Evolutionary conservation across 2,888 invertebrate species (phyloP), one percentile per base, ranked within the genome.

Genomic region (Aricia artaxerxes): DNA sequence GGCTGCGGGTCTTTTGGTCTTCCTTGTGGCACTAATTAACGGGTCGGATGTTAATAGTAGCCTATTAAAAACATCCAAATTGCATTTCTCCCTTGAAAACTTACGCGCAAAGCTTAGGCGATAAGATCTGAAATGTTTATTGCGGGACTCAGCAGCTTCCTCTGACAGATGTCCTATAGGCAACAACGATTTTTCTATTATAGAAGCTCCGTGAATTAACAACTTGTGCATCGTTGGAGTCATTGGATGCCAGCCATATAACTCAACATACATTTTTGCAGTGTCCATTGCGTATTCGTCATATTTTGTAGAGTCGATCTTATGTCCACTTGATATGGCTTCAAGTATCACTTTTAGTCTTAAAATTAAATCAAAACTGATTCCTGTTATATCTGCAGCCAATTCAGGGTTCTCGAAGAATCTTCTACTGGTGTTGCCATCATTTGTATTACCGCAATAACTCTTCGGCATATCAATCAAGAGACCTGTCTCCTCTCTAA

Each of bases 171-270:
- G 53, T 2, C 53, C 53, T 53, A 53, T 53, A 13, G 53, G 53
- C 13, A 53, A 13, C 11, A 53, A 13, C 13, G 53, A 53, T 13
- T 53, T 53, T 11, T 53, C 53, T 53, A 53, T 53, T 53, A 53
- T 53, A 3, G 53, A 11, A 53, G 84, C 76, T 1, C 86, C 85
- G 83, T 88, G 87, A 5, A 86, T 80, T 73, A 87, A 80, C 75
- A 87, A 80, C 81, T 86, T 87, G 80, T 86, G 86, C 80, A 87
- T 76, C 4, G 86, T 88, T 16, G 86, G 84, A 60, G 86, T 83
- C 87, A 88, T 86, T 40, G 84, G 81, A 57, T 82, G 53, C 53
- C 53, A 53, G 78, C 85, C 87, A 87, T 88, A 89, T 49, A 85
- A 79, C n/a, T 85, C 40, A 7, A 87, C 85, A 81, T 87, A 87